phyloP scores from a whole-genome alignment of 2,888 invertebrate species.

The Noctua comes region DNA sequence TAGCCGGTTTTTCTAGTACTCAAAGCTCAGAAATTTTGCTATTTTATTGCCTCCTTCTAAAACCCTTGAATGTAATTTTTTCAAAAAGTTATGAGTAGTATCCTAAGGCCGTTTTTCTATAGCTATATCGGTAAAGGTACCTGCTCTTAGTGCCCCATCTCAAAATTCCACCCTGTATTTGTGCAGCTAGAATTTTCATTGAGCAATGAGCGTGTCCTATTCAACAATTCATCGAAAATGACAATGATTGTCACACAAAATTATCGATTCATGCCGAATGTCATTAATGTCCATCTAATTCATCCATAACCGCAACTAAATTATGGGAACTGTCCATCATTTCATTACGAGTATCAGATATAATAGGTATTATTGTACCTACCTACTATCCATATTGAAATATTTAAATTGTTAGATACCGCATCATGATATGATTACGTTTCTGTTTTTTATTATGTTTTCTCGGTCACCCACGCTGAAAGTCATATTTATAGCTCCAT shows the following conservation, averaged over 20 bases:
- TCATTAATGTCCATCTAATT: slow-evolving; percentile 22
- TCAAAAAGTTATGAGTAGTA: background rate
- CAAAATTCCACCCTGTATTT: background rate
- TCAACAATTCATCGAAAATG: background rate
- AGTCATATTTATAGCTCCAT: background rate
- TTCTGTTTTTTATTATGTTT: background rate
- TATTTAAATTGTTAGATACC: background rate
- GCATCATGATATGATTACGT: background rate
- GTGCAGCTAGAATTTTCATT: background rate
- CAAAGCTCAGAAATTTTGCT: background rate
- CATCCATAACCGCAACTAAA: slow-evolving; percentile 18
- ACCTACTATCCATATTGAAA: background rate
- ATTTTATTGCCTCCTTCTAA: background rate
- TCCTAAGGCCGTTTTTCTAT: background rate
- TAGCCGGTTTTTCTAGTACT: background rate
- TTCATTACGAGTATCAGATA: slow-evolving; percentile 7
- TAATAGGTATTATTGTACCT: background rate
- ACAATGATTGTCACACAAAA: background rate
- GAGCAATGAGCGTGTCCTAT: background rate
- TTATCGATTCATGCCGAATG: slow-evolving; percentile 5
- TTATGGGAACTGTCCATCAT: slow-evolving; percentile 20
- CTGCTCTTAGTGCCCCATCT: background rate
- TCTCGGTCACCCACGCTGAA: background rate
- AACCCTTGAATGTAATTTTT: background rate
- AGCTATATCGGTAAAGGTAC: background rate